A percentile compares a stretch with the other conserved stretches of the same genome.
phyloP scores from a whole-genome alignment of 2,113 vertebrate species.

The Anthoscopus minutus region DNA sequence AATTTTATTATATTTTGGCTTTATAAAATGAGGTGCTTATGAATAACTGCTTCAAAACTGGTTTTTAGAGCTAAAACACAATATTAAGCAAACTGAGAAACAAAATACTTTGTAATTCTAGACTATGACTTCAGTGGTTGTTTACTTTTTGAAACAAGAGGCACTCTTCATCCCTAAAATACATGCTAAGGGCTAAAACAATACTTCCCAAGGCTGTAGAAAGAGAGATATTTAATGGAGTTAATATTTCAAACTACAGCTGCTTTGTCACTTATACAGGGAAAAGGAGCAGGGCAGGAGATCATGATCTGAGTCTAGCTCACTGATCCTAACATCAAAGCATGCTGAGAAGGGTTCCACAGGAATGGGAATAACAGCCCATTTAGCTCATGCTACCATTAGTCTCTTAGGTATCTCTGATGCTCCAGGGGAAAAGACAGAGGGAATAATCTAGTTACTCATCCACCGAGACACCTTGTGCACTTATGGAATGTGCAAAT shows the following conservation, averaged over 20 bases:
- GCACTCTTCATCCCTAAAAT: not conserved
- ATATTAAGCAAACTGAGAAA: not conserved
- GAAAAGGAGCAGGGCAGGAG: not conserved
- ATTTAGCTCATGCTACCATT: not conserved
- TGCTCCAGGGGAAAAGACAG: not conserved
- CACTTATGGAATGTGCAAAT: not conserved
- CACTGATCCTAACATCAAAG: not conserved
- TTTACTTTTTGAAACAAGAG: not conserved
- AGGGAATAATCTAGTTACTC: not conserved
- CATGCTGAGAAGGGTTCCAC: rapidly evolving
- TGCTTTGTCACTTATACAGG: not conserved
- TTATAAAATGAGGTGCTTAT: not conserved
- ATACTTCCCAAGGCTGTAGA: not conserved
- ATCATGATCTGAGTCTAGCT: not conserved
- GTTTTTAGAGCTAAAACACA: not conserved
- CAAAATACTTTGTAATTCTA: not conserved
- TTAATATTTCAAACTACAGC: not conserved
- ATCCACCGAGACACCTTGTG: not conserved
- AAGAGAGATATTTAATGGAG: not conserved
- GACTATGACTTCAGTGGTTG: not conserved
- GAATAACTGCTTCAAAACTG: not conserved
- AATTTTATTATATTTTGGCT: not conserved
- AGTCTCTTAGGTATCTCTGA: not conserved
- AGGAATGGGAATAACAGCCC: not conserved
- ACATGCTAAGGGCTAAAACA: not conserved